Base-by-base conservation (phyloP, 2,797 vertebrate species). In the Neomorphus geoffroyi region DNA sequence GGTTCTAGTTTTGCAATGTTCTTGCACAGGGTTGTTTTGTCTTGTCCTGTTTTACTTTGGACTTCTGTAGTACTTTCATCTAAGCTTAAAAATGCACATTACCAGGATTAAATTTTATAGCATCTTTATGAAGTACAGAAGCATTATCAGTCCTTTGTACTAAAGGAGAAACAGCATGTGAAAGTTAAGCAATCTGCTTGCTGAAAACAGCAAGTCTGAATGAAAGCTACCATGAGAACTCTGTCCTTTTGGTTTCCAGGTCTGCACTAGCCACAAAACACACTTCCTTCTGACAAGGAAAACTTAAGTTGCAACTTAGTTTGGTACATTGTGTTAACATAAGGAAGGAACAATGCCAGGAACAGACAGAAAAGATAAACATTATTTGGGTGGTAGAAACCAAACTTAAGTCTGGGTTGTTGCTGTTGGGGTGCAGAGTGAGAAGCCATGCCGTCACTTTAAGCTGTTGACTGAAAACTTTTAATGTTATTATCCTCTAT, bases 131-230 rank as follows among this genome's bases (percentile, higher is more conserved):
- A 79, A 79, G 58, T 75, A 35, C 9, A 22, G 71, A 57, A 71
- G 22, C 10, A 18, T 58, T 80, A 28, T 46, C 1, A 3, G 37
- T 61, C 18, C 61, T 28, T 71, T 57, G 19, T 43, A 50, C 32
- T 65, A n/a, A 51, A 85, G 53, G 33, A 86, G 81, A 53, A 84
- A 13, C 4, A 10, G 62, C 1, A 2, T 28, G 35, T 92, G 66
- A 48, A 92, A 84, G 17, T 79, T 22, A 27, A 91, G 35, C 10
- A 58, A 43, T 65, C 32, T 32, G 9, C 53, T 74, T 87, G 69
- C 86, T 90, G 75, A 65, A 48, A 92, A 83, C 11, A 11, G 37
- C 71, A 94, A 93, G 74, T 56, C 88, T 91, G 79, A 93, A 87
- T 92, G 87, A 88, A 89, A 90, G 33, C 33, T 66, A 30, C 81